Evolutionary conservation across 1,140 invertebrate genomes (phyloP).

Genomic region (Diorhabda sublineata): DNA sequence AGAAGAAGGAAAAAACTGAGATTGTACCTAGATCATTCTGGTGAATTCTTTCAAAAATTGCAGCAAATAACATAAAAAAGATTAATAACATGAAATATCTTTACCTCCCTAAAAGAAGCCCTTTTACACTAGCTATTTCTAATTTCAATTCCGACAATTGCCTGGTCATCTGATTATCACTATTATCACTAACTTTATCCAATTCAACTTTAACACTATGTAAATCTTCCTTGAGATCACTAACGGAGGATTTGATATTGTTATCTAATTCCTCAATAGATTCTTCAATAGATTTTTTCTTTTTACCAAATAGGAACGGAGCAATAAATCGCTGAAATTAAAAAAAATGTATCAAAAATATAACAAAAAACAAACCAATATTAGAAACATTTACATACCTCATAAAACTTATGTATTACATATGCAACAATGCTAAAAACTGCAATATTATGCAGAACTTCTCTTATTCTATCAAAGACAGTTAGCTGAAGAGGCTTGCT

Average conservation of each 20-base stretch:
- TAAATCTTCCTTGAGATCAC: constrained; percentile 57
- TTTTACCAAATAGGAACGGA: constrained; percentile 44
- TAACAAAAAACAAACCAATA: neutral
- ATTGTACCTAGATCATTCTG: no score
- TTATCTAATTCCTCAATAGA: constrained; percentile 62
- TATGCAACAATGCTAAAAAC: constrained; percentile 67
- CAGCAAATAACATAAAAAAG: no score
- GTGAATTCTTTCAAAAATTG: no score
- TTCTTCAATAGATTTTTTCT: constrained; percentile 52
- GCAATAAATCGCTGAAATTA: constrained; percentile 41
- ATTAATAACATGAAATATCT: neutral
- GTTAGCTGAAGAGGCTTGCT: constrained; percentile 36
- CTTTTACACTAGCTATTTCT: constrained; percentile 72
- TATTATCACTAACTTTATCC: constrained; percentile 51
- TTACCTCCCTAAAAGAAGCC: constrained; percentile 68
- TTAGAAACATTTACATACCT: constrained; percentile 49
- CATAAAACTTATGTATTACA: constrained; percentile 69
- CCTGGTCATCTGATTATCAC: constrained; percentile 51
- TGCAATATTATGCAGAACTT: constrained; percentile 62
- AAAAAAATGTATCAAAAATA: neutral
- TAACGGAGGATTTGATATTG: constrained; percentile 58
- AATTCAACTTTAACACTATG: constrained; percentile 55
- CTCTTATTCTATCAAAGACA: constrained; percentile 57
- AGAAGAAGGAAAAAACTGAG: no score
- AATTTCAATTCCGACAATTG: constrained; percentile 67